Percentiles rank a stretch among this genome's conserved stretches.
phyloP scores from a whole-genome alignment of 2,888 invertebrate species.

The Isoperla grammatica region DNA sequence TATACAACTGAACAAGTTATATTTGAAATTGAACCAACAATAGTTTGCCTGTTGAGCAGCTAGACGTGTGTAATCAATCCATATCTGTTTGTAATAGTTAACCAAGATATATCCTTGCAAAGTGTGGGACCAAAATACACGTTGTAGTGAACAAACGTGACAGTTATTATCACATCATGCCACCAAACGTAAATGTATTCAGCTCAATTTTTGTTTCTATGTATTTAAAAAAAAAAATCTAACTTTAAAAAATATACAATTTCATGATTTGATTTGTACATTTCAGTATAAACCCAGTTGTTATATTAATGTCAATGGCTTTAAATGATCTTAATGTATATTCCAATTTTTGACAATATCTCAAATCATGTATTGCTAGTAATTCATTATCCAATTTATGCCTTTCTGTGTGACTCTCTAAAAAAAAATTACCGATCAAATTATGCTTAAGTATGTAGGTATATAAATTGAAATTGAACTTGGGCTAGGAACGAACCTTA shows the following conservation, averaged over 20 bases:
- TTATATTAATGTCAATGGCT: constrained; percentile 23
- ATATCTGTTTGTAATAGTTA: constrained; percentile 24
- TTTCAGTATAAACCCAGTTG: constrained; percentile 23
- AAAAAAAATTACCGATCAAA: constrained; percentile 3
- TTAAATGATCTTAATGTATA: constrained; percentile 32
- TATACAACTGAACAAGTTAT: not conserved
- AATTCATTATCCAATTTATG: constrained; percentile 9
- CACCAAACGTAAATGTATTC: constrained; percentile 23
- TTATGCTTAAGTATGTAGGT: not conserved
- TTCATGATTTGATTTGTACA: not conserved
- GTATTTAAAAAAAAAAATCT: constrained; percentile 16
- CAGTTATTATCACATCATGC: constrained; percentile 8
- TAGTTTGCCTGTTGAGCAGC: not conserved
- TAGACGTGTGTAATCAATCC: constrained; percentile 6
- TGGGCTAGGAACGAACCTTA: too few relatives aligned
- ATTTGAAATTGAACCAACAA: not conserved
- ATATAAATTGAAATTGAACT: constrained; percentile 1
- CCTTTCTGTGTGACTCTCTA: constrained; percentile 25
- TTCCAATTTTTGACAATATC: constrained; percentile 48
- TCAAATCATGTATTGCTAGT: constrained; percentile 31
- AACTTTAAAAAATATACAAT: constrained; percentile 22
- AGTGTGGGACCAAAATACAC: constrained; percentile 28
- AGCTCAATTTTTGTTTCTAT: constrained; percentile 4
- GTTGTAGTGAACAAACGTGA: too few relatives aligned
- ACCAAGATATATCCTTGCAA: constrained; percentile 25